Base-by-base conservation (phyloP, 1,140 invertebrate species). In the Drosophila asahinai region DNA sequence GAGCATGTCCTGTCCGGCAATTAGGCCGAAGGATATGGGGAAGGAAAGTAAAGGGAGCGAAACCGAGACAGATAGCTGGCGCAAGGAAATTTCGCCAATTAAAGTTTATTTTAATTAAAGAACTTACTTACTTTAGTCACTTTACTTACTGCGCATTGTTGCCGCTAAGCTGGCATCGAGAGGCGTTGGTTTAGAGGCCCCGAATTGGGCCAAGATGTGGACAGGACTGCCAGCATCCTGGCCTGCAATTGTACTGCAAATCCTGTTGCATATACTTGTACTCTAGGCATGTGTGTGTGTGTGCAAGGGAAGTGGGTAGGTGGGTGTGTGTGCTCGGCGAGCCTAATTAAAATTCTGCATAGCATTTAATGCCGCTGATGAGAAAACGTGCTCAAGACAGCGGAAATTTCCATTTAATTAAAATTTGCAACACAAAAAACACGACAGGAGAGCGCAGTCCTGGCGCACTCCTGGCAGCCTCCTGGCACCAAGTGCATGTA, bases 311-410 rank as follows among this genome's bases (percentile, higher is more conserved):
- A 55, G 45, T 49, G 38, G 6, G 27, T 30, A 6, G 5, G 27
- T 25, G 27, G 66, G 60, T 55, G 60, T 40, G 65, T 66, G 64
- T 49, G 54, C 40, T 42, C 40, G 67, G 77, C 49, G 48, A 72
- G 70, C 86, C 86, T 91, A 91, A 91, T 91, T 91, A 91, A 91
- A 91, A 91, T 91, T 83, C 82, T 76, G 80, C 82, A 91, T 83
- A 67, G 82, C 86, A 83, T 91, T 91, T 90, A 84, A 82, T 82
- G 76, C 64, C 81, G 86, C 76, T 90, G 86, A 90, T 91, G 80
- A 86, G 86, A 86, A 83, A 77, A 86, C 86, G 86, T 91, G 86
- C 86, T 81, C 79, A 83, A 86, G 80, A 78, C 77, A 81, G 82
- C 82, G 86, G 77, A 86, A 86, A 86, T 86, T 86, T 83, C 60